Evolutionary conservation across 2,888 invertebrate genomes (phyloP).

Genomic region (Nysson spinosus): DNA sequence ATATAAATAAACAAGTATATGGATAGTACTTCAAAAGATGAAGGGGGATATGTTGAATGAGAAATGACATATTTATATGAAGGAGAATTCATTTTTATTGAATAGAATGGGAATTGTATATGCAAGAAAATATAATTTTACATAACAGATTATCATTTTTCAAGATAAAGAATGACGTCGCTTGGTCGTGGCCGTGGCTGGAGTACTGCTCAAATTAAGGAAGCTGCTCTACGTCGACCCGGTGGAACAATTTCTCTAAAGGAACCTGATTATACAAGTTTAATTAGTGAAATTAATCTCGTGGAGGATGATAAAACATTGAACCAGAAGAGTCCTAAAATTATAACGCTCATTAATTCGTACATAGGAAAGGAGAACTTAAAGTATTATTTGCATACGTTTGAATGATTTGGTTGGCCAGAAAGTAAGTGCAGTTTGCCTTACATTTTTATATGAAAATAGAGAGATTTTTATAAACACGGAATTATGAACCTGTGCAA

Average conservation of each 20-base stretch:
- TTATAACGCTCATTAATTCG: no score
- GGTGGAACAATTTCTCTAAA: conserved; percentile 27
- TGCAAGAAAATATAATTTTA: background rate
- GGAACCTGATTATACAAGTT: conserved; percentile 29
- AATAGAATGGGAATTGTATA: no score
- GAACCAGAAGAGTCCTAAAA: conserved; percentile 7
- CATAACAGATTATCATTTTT: conserved; percentile 5
- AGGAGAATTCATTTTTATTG: no score
- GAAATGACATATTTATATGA: no score
- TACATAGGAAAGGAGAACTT: conserved; percentile 30
- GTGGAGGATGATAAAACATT: conserved; percentile 20
- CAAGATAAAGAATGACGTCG: conserved; percentile 43
- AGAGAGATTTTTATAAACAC: no score
- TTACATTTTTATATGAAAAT: no score
- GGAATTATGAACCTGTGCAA: no score
- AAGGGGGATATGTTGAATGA: no score
- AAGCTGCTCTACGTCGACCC: conserved; percentile 51
- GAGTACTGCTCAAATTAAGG: conserved; percentile 35
- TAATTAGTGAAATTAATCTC: conserved; percentile 46
- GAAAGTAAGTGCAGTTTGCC: no score
- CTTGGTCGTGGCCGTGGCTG: conserved; percentile 63
- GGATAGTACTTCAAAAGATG: no score
- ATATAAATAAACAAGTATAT: no score
- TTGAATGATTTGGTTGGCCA: no score
- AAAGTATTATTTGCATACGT: conserved; percentile 39